Conservation (phyloP, 2,888 invertebrate genomes). For the Tetheella fluctuosa region DNA sequence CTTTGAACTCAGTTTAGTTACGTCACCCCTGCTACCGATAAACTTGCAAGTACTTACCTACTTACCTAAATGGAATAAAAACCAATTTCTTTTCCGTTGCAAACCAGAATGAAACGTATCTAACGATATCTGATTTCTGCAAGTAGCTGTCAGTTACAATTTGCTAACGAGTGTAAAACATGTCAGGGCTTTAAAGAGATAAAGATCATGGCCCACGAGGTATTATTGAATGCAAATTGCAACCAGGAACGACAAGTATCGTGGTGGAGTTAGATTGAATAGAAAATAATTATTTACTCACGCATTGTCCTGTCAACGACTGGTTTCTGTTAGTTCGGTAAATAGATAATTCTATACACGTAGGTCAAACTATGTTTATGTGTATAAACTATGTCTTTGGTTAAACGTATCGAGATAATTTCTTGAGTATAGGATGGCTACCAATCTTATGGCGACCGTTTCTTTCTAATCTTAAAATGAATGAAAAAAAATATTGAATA, state of each 20-base stretch:
- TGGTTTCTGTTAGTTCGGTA: conserved; percentile 42
- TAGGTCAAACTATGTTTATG: conserved; percentile 25
- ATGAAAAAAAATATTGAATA: too few species aligned
- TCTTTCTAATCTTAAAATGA: background rate
- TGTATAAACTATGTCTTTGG: conserved; percentile 16
- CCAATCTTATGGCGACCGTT: background rate
- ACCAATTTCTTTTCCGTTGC: conserved; percentile 41
- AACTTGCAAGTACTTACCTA: background rate
- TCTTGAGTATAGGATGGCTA: background rate
- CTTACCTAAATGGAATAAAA: conserved; percentile 21
- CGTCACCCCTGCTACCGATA: conserved; percentile 16
- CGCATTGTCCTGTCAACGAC: conserved; percentile 68
- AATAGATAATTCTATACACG: conserved; percentile 41
- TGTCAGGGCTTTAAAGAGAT: conserved; percentile 64
- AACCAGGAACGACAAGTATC: conserved; percentile 51
- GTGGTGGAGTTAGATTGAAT: conserved; percentile 54
- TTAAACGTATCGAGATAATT: conserved; percentile 26
- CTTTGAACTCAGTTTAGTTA: conserved; percentile 8
- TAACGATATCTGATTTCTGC: conserved; percentile 66
- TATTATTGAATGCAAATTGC: conserved; percentile 77
- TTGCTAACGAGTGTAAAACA: conserved; percentile 76
- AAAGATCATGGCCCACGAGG: conserved; percentile 65
- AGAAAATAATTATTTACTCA: conserved; percentile 69
- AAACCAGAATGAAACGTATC: conserved; percentile 39
- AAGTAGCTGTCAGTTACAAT: conserved; percentile 73